Base-by-base conservation (phyloP, 2,888 invertebrate genomes). In the Hofmannophila pseudospretella region DNA sequence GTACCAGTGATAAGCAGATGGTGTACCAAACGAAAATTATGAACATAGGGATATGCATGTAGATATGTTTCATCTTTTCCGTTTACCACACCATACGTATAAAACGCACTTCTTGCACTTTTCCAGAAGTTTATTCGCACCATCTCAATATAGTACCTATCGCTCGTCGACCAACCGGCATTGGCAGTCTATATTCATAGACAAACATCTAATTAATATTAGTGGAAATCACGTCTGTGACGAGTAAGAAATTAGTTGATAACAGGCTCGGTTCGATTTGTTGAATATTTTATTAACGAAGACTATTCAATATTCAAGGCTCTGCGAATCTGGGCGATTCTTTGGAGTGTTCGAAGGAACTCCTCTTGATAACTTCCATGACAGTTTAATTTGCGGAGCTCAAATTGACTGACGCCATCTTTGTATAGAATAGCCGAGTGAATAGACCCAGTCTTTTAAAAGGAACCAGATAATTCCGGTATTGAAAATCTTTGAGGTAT, bases 301-400 rank as follows among this genome's bases (percentile, higher is more conserved):
- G 59, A 54, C 71, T 72, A 73, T 75, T 78, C 72, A 79, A 77
- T 78, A 79, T 77, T 77, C 75, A 78, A 55, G 63, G 56, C 58
- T 67, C 47, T 34, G 50, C 56, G 47, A 54, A 54, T 54, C 58
- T 16, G 3, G 16, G 16, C 3, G 16, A 3, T 4, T 66, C 68
- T 72, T 69, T 68, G 65, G 64, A 72, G 64, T 54, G 54, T 50
- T 50, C 60, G 23, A 47, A 44, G 49, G 47, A 52, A 58, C 52
- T 60, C 51, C 55, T 53, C 63, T 61, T 58, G 60, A 71, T 67
- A 71, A 76, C 62, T 66, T 67, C 55, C 56, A 55, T 70, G 74
- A 72, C 74, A 74, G 69, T 65, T 73, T 70, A 74, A 77, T 79
- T 78, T 70, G 62, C 61, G 45, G 51, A 58, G 60, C 54, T 63